Percentiles rank a stretch among this genome's conserved stretches.
phyloP scores from a whole-genome alignment of 2,113 vertebrate genomes.

The Nycticorax nycticorax region DNA sequence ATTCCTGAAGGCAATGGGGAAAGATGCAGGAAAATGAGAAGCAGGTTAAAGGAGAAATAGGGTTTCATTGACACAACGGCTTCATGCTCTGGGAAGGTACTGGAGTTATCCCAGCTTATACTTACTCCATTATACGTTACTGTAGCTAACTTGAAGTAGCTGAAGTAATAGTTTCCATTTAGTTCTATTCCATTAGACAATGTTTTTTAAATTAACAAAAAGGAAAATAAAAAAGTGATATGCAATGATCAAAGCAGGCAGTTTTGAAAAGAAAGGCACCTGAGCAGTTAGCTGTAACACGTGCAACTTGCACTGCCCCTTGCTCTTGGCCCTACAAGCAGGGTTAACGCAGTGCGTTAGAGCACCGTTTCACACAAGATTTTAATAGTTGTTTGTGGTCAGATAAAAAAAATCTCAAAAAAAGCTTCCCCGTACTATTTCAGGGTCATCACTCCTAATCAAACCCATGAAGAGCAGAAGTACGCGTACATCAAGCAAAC shows the following conservation, averaged over 20 bases:
- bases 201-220: background rate
- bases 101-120: background rate
- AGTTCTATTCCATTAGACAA: background rate
- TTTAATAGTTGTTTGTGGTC: background rate
- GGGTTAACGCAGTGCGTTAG: background rate
- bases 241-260: background rate
- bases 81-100: background rate
- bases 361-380: background rate
- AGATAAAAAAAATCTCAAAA: background rate
- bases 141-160: background rate
- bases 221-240: accelerated
- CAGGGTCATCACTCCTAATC: background rate
- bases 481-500: background rate
- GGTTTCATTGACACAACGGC: background rate
- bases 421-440: background rate
- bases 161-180: background rate
- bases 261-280: background rate
- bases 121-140: background rate
- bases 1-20: background rate
- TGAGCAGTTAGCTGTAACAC: no score
- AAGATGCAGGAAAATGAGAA: slow-evolving; percentile 4
- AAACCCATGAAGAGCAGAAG: background rate
- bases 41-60: background rate
- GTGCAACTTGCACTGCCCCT: background rate
- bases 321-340: background rate